Percentiles rank a stretch among this genome's conserved stretches.
These are phyloP conservation scores for Vulpes vulpes DNA, from an alignment of 2,113 vertebrate genomes.

Conservation along the genomic window DNA sequence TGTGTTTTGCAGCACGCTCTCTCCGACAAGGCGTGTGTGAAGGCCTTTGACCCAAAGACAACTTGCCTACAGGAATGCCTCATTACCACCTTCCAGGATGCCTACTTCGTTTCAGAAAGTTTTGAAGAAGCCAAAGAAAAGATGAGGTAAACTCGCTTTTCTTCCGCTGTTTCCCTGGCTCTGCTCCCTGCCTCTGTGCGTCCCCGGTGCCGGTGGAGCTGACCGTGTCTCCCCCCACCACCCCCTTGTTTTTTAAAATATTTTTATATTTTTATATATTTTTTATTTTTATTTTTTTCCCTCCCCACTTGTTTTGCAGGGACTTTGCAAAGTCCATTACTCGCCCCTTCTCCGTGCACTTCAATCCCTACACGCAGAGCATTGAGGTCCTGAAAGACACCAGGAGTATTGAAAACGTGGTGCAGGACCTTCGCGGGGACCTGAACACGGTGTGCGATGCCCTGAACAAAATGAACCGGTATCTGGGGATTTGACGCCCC, in stretches of 20 bases:
- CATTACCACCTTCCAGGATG: constrained; percentile 98
- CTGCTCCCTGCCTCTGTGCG: background rate
- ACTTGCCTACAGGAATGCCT: constrained; percentile 97
- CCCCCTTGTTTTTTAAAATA: too few relatives aligned
- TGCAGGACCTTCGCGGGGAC: constrained; percentile 97
- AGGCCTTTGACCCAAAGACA: constrained; percentile 96
- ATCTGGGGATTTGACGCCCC: constrained; percentile 94
- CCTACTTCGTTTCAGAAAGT: constrained; percentile 98
- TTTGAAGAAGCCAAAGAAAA: constrained; percentile 99
- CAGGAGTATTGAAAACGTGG: constrained; percentile 96
- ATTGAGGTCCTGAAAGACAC: constrained; percentile 98
- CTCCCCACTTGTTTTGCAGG: constrained; percentile 87
- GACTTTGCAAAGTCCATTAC: constrained; percentile 98
- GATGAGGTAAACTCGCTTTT: constrained; percentile 93
- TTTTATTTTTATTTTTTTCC: background rate
- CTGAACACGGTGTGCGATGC: constrained; percentile 97
- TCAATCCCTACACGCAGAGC: constrained; percentile 98
- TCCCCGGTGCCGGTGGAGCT: background rate
- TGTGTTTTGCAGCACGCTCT: constrained; percentile 94
- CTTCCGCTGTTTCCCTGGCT: background rate
- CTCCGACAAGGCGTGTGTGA: constrained; percentile 95
- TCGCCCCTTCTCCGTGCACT: constrained; percentile 98
- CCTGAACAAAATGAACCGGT: constrained; percentile 98
- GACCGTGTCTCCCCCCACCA: background rate
- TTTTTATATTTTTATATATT: too few relatives aligned